These are phyloP conservation scores for Camponotus fellah DNA, from an alignment of 2,888 invertebrate genomes.

Conservation along the genomic window DNA sequence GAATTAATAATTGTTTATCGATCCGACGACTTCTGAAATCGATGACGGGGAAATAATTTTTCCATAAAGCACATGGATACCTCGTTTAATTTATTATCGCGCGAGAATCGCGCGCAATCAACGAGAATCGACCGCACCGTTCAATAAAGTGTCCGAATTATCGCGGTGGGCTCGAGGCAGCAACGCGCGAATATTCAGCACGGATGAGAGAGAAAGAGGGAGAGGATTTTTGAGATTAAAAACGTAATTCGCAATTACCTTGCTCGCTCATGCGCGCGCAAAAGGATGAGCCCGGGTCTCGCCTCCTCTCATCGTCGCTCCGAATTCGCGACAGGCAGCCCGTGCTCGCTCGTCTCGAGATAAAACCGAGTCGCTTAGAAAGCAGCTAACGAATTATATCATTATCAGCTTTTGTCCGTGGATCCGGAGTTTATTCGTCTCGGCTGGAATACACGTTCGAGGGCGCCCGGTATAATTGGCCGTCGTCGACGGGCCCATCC, in stretches of 20 bases:
- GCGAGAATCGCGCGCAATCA: not conserved
- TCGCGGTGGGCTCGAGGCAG: conserved; percentile 16
- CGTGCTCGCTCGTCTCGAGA: conserved; percentile 8
- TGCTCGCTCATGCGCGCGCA: conserved; percentile 28
- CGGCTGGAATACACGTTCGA: not conserved
- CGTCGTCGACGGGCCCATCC: conserved; percentile 29
- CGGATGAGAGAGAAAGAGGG: not conserved
- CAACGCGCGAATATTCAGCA: not conserved
- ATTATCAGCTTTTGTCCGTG: conserved; percentile 27
- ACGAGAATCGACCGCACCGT: not conserved
- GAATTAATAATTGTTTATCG: conserved; percentile 36
- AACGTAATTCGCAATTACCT: conserved; percentile 53
- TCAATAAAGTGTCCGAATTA: conserved; percentile 8
- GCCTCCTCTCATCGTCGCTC: not conserved
- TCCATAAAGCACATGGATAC: not conserved
- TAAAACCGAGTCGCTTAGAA: conserved; percentile 27
- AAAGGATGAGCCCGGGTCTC: conserved; percentile 11
- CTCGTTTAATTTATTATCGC: conserved; percentile 35
- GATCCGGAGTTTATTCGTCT: conserved; percentile 38
- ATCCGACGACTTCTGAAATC: conserved; percentile 32
- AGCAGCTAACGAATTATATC: conserved; percentile 45
- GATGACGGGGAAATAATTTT: conserved; percentile 39
- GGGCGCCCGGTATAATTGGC: conserved; percentile 40
- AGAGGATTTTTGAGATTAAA: conserved; percentile 39
- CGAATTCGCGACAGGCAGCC: conserved; percentile 20